A percentile compares a stretch with the other conserved stretches of the same genome.
Evolutionary conservation across 2,797 vertebrate species (phyloP).

Genomic region (Oreonectes daqikongensis): DNA sequence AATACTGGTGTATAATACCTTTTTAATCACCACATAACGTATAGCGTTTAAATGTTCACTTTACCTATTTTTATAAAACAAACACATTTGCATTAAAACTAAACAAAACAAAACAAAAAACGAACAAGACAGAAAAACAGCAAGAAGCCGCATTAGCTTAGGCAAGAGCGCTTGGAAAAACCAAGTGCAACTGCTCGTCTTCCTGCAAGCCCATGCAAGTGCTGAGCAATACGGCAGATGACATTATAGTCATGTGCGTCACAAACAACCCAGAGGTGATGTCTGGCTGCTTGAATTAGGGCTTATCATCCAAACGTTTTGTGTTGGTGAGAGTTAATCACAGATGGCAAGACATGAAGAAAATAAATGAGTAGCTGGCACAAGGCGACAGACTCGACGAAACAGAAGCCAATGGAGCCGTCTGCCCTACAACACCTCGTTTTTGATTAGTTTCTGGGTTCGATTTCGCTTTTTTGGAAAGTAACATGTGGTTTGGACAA

Average conservation of each 20-base stretch:
- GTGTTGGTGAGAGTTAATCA: constrained; percentile 49
- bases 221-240: constrained; percentile 23
- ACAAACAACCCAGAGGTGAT: constrained; percentile 27
- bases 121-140: constrained; percentile 14
- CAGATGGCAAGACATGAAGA: constrained; percentile 57
- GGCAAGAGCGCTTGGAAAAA: not conserved
- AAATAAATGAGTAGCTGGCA: constrained; percentile 53
- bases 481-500: constrained; percentile 63
- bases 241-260: constrained; percentile 14
- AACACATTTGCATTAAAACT: not conserved
- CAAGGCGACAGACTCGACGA: constrained; percentile 53
- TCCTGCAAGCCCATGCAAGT: constrained; percentile 37
- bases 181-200: not conserved
- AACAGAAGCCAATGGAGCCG: constrained; percentile 57
- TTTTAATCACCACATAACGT: no score
- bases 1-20: no score
- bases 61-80: not conserved
- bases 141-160: constrained; percentile 35
- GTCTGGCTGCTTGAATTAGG: constrained; percentile 31
- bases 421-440: constrained; percentile 58
- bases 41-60: no score
- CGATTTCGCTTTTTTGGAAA: constrained; percentile 40
- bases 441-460: constrained; percentile 18
- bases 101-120: not conserved
- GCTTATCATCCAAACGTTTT: constrained; percentile 27